These are phyloP conservation scores for Rousettus madagascariensis DNA, from an alignment of 2,797 vertebrate genomes.

Conservation along the genomic window DNA sequence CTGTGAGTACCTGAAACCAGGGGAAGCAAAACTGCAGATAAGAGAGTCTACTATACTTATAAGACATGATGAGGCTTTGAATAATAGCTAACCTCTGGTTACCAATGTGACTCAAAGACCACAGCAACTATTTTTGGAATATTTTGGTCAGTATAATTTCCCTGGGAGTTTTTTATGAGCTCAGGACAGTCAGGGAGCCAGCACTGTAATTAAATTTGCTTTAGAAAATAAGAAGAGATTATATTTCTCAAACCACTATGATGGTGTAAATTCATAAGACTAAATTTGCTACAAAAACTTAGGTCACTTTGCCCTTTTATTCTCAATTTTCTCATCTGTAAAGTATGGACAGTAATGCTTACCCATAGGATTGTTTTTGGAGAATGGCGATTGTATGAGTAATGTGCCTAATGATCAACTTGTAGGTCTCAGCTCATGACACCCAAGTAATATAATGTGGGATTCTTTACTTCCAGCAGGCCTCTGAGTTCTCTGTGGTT, in stretches of 20 bases:
- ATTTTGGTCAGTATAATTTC: not conserved
- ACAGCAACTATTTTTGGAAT: not conserved
- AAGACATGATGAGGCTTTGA: not conserved
- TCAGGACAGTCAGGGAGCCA: not conserved
- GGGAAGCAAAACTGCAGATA: not conserved
- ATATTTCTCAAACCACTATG: not conserved
- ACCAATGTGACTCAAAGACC: not conserved
- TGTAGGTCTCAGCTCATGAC: not conserved
- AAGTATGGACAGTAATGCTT: not conserved
- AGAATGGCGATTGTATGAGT: not conserved
- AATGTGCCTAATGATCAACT: too few species aligned
- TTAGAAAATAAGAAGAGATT: slow-evolving; percentile 15
- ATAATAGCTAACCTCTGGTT: not conserved
- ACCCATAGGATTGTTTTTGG: not conserved
- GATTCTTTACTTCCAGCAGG: not conserved
- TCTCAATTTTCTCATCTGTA: not conserved
- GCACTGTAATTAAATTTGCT: not conserved
- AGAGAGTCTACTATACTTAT: not conserved
- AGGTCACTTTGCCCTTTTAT: not conserved
- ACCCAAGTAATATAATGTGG: not conserved
- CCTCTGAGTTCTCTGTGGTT: not conserved
- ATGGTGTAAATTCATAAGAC: not conserved
- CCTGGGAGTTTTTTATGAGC: not conserved
- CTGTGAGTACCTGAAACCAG: not conserved
- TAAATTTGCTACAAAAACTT: not conserved